Base-by-base conservation (phyloP, 2,113 vertebrate genomes). In the Pelvicachromis taeniatus region DNA sequence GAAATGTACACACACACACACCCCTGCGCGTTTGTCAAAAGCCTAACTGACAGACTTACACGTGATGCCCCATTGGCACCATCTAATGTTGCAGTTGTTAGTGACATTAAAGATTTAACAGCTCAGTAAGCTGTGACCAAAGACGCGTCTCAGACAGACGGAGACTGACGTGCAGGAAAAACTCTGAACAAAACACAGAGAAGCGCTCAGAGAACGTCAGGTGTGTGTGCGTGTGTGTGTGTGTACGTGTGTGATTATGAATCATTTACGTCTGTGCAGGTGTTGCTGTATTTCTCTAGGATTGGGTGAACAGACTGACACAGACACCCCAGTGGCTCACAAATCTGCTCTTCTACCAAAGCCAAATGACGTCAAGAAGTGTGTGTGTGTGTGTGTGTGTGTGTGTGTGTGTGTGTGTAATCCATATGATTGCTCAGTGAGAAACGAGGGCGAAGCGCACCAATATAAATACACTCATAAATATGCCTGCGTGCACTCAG, bases 341-440 rank as follows among this genome's bases (percentile, higher is more conserved):
- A 94, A 93, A 94, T 91, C 93, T 95, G 94, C 93, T 92, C 88
- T 61, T 54, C 29, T 33, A 77, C 75, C 81, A 26, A 80, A 85
- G 94, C 92, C 95, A 94, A 91, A 90, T 95, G 92, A 95, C 91
- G 94, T 93, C 91, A 92, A 77, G 73, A 82, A 68, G 4, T 35
- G 29, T 80, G 6, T 73, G 65, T 78, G 82, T 53, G 83, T 56
- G 80, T 19, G 45, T 77, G 80, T 53, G 84, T 56, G 79, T 10
- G 56, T 29, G 8, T 35, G 48, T 23, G 26, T 81, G 16, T 54
- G 55, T 29, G 55, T 78, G 65, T 38, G 29, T 38, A 52, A 82
- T 82, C 56, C 80, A 78, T 89, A 82, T 26, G 80, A 88, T 42
- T 29, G 85, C 83, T 68, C 56, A 26, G 68, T 78, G 78, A 86